phyloP scores from a whole-genome alignment of 2,113 vertebrate species.

The Poecile atricapillus region DNA sequence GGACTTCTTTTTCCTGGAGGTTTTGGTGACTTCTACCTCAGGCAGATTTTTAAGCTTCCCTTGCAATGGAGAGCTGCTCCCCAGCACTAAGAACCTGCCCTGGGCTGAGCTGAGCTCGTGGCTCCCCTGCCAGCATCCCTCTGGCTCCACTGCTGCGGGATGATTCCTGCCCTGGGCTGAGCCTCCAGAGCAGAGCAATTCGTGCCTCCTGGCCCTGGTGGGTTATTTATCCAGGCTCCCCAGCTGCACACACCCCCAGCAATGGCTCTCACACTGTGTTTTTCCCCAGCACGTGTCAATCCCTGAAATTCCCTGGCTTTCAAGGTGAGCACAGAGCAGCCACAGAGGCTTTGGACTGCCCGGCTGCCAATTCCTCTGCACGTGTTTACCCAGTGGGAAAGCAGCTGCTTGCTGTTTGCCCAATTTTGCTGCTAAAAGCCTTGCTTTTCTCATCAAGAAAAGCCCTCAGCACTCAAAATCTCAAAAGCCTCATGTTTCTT shows the following conservation, averaged over 20 bases:
- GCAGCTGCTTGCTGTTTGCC: not conserved
- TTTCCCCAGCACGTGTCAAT: not conserved
- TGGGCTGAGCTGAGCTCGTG: accelerated
- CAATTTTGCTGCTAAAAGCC: not conserved
- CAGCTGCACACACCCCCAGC: not conserved
- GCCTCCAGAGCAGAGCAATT: not conserved
- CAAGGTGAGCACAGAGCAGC: not conserved
- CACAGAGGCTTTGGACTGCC: not conserved
- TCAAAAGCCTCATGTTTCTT: not conserved
- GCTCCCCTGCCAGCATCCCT: not conserved
- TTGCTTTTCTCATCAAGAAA: not conserved
- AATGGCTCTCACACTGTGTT: not conserved
- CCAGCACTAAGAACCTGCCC: not conserved
- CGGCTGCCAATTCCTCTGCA: not conserved
- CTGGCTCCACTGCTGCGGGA: not conserved
- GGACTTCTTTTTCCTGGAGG: not conserved
- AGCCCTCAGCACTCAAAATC: not conserved
- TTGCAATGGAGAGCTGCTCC: not conserved
- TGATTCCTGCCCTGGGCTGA: not conserved
- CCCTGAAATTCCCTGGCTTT: not conserved
- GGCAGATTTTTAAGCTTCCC: not conserved
- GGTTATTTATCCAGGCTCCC: not conserved
- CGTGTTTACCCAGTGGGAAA: not conserved
- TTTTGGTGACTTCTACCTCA: not conserved
- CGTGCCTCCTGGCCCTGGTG: accelerated